Base-by-base conservation (phyloP, 2,888 invertebrate genomes). In the Hartigia nigra region DNA sequence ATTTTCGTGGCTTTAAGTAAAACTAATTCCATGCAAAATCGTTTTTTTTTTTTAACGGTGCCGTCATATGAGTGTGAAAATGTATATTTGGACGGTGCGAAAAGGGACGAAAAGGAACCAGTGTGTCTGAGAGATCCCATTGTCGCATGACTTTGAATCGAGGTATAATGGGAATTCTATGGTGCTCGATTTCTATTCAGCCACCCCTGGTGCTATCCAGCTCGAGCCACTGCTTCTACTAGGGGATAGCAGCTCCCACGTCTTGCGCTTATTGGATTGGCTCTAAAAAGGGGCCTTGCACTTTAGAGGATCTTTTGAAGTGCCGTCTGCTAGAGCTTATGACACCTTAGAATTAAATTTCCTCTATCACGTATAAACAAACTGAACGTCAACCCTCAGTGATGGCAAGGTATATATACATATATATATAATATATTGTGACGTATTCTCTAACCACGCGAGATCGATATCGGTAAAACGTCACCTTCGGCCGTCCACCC, bases 171-270 rank as follows among this genome's bases (percentile, higher is more conserved):
- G 88, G 87, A 86, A 88, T 87, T 89, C 87, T 88, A 88, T 88
- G 87, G 88, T 85, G 83, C 86, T 86, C 87, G 89, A 90, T 90
- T 90, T 90, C 89, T 87, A 89, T 90, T 90, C 89, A 88, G 84
- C 84, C 83, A 84, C 84, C 55, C 74, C 70, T 78, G 76, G 75
- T 80, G 37, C 23, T 77, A 80, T 74, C 78, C 78, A 32, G 55
- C 31, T 76, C 36, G 35, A 74, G 75, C 74, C 55, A 35, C 31
- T 74, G 69, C 74, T n/a, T 55, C 74, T 69, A 23, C 55, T 55
- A 55, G 55, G 55, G 55, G 55, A 55, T 55, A 55, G 55, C 55
- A 23, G 55, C 79, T 75, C 70, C 74, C 77, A 79, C 75, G 79
- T 74, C 77, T 82, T 77, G 79, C 77, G 84, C 84, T 87, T 87